Percentiles rank a stretch among this genome's conserved stretches.
Evolutionary conservation across 2,113 vertebrate species (phyloP).

Genomic region (Petrocephalus microphthalmus): DNA sequence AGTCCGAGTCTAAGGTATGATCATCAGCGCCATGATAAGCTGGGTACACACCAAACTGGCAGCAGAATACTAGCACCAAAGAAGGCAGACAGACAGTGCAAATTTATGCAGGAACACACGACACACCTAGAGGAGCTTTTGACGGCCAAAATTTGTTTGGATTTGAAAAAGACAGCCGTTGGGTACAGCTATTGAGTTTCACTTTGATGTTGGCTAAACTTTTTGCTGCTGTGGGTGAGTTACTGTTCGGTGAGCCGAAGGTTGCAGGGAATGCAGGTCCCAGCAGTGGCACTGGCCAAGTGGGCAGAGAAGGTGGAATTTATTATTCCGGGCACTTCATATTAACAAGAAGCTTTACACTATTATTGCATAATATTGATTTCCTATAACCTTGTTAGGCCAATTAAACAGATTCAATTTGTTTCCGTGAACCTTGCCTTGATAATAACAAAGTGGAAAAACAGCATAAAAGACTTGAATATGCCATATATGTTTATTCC

Average conservation of each 20-base stretch:
- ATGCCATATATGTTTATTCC: background rate
- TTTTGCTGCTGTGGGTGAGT: background rate
- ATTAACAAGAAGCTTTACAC: background rate
- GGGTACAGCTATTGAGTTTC: background rate
- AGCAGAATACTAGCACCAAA: background rate
- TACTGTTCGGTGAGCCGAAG: background rate
- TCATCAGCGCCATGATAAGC: background rate
- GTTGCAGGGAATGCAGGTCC: background rate
- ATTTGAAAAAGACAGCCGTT: background rate
- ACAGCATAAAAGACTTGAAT: background rate
- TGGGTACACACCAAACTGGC: background rate
- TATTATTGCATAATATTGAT: background rate
- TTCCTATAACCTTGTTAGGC: background rate
- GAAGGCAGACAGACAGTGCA: background rate
- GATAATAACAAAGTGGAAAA: background rate
- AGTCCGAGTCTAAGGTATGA: conserved; percentile 77
- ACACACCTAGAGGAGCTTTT: background rate
- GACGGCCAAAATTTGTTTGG: background rate
- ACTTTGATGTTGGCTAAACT: background rate
- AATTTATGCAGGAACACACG: background rate
- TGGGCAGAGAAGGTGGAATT: background rate
- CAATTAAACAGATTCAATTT: background rate
- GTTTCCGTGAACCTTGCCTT: background rate
- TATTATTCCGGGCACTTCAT: background rate
- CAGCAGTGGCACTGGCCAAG: background rate